Evolutionary conservation across 2,113 vertebrate genomes (phyloP).

Genomic region (Lagopus muta): DNA sequence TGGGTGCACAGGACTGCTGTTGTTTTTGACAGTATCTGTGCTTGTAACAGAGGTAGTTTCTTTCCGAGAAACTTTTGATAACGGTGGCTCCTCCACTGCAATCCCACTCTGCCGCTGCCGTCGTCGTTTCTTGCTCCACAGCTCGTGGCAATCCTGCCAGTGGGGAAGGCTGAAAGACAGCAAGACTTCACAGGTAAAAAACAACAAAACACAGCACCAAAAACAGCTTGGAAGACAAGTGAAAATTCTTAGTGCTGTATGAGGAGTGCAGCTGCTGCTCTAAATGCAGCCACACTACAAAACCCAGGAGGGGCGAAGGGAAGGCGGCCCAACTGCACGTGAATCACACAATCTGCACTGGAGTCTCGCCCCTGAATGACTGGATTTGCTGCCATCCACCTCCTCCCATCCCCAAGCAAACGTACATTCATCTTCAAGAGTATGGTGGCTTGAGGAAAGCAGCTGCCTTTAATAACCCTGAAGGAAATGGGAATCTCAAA

Average conservation of each 20-base stretch:
- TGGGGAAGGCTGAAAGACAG: slow-evolving; percentile 88
- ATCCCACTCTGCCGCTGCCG: slow-evolving; percentile 92
- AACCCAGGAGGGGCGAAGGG: background rate
- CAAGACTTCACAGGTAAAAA: background rate
- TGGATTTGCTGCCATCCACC: background rate
- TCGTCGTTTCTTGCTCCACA: slow-evolving; percentile 97
- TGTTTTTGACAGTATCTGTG: slow-evolving; percentile 86
- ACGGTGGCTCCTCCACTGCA: slow-evolving; percentile 86
- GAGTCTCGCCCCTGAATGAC: background rate
- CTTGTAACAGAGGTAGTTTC: slow-evolving; percentile 84
- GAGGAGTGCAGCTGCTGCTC: background rate
- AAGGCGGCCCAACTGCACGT: accelerated
- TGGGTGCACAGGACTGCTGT: slow-evolving; percentile 84
- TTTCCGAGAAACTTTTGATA: slow-evolving; percentile 91
- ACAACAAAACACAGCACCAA: accelerated
- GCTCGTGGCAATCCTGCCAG: slow-evolving; percentile 97
- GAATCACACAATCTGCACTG: background rate
- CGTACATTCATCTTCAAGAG: background rate
- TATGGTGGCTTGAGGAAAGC: background rate
- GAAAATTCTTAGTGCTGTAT: accelerated
- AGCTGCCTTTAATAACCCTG: background rate
- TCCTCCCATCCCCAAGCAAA: background rate
- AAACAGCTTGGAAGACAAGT: background rate
- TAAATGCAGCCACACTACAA: background rate
- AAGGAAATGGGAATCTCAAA: background rate